These are phyloP conservation scores for Lytechinus pictus DNA, from an alignment of 35 echinoderm and acorn worm species.

Conservation along the genomic window DNA sequence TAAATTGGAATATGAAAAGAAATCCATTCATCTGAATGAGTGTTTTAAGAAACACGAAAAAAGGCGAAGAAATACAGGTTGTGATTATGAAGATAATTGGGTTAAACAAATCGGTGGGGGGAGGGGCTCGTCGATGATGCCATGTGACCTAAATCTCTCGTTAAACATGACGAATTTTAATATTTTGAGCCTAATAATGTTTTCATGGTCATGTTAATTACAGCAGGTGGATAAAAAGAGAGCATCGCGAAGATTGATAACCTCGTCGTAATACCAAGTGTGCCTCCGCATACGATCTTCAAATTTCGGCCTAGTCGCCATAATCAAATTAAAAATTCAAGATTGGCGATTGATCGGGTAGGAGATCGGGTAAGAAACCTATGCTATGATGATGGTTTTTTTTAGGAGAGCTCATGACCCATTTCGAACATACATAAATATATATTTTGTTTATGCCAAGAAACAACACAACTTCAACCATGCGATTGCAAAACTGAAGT, in stretches of 20 bases:
- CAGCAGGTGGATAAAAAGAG: neutral
- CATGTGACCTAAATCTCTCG: too few relatives aligned
- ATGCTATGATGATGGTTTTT: neutral
- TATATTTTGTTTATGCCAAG: neutral
- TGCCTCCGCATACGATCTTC: neutral
- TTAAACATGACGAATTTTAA: too few relatives aligned
- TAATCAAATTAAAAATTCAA: neutral
- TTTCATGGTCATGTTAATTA: neutral
- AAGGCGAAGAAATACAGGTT: too few relatives aligned
- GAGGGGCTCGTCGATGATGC: too few relatives aligned
- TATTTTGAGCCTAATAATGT: too few relatives aligned
- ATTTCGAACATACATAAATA: neutral
- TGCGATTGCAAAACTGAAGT: neutral
- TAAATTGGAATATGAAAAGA: too few relatives aligned
- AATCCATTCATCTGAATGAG: too few relatives aligned
- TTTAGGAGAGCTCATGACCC: neutral
- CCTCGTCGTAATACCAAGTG: neutral
- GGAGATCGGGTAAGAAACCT: neutral
- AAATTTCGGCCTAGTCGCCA: neutral
- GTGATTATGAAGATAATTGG: too few relatives aligned
- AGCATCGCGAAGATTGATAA: neutral
- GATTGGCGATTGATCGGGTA: neutral
- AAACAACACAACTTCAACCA: neutral
- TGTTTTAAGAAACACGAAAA: too few relatives aligned
- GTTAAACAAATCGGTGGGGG: too few relatives aligned